phyloP scores from a whole-genome alignment of 2,797 vertebrate species.

The Hozukius guyotensis region DNA sequence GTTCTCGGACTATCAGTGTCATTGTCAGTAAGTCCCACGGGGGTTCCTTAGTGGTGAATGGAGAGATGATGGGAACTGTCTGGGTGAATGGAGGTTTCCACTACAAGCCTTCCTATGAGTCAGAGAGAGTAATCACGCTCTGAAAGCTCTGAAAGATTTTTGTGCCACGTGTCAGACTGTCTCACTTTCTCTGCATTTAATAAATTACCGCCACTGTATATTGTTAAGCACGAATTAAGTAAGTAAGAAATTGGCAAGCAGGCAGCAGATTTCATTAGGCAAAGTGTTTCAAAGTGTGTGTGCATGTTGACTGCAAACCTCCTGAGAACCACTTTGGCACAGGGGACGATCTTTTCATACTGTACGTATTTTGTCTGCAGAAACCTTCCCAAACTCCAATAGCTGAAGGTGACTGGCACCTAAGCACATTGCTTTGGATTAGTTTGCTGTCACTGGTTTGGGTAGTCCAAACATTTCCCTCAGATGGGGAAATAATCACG shows the following conservation, averaged over 20 bases:
- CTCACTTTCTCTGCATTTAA: constrained; percentile 54
- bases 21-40: constrained; percentile 44
- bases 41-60: constrained; percentile 36
- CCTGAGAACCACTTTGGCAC: constrained; percentile 25
- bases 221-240: constrained; percentile 68
- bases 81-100: constrained; percentile 43
- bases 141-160: constrained; percentile 47
- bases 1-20: constrained; percentile 44
- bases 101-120: constrained; percentile 44
- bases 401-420: constrained; percentile 9
- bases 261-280: constrained; percentile 66
- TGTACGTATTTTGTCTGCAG: constrained; percentile 14
- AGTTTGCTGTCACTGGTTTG: background rate
- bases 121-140: constrained; percentile 41
- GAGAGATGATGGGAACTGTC: constrained; percentile 45
- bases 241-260: constrained; percentile 74
- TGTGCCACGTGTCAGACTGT: constrained; percentile 49
- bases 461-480: background rate
- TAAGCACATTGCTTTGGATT: background rate
- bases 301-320: constrained; percentile 30
- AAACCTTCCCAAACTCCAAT: constrained; percentile 11
- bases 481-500: background rate
- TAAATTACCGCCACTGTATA: constrained; percentile 54
- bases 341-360: constrained; percentile 17
- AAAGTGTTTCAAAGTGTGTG: constrained; percentile 55